These are phyloP conservation scores for Ips typographus DNA, from an alignment of 1,140 invertebrate genomes.

Conservation along the genomic window DNA sequence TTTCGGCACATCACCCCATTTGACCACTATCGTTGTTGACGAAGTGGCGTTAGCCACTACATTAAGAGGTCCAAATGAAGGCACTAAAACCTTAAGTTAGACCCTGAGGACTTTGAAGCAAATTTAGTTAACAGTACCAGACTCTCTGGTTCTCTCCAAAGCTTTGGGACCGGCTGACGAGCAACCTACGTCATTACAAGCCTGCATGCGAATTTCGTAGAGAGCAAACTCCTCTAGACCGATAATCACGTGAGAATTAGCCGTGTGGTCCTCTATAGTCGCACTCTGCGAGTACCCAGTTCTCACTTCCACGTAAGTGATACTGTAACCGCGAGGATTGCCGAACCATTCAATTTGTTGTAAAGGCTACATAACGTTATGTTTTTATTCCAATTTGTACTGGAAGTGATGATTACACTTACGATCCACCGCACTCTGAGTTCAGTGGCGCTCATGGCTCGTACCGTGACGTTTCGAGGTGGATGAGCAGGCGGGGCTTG, in stretches of 20 bases:
- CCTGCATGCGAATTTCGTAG: constrained; percentile 88
- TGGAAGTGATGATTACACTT: constrained; percentile 55
- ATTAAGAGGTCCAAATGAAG: constrained; percentile 80
- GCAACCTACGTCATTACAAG: constrained; percentile 91
- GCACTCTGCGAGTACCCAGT: constrained; percentile 58
- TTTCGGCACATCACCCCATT: constrained; percentile 89
- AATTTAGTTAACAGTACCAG: constrained; percentile 59
- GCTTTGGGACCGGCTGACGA: constrained; percentile 78
- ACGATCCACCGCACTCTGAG: constrained; percentile 94
- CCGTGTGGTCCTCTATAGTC: constrained; percentile 84
- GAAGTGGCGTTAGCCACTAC: constrained; percentile 89
- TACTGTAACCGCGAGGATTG: constrained; percentile 90
- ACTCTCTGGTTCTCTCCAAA: constrained; percentile 87
- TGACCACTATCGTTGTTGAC: constrained; percentile 92
- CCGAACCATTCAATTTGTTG: constrained; percentile 96
- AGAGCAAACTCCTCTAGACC: constrained; percentile 86
- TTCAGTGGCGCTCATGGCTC: constrained; percentile 90
- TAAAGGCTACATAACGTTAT: constrained; percentile 66
- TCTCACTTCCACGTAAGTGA: constrained; percentile 76
- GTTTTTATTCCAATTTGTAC: too few species aligned
- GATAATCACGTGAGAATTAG: constrained; percentile 83
- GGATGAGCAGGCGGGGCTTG: constrained; percentile 92
- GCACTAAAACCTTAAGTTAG: constrained; percentile 61
- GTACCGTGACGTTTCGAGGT: constrained; percentile 91
- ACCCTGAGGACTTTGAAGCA: neutral